Conservation (phyloP, 2,113 vertebrate species). For the Pelodiscus sinensis region DNA sequence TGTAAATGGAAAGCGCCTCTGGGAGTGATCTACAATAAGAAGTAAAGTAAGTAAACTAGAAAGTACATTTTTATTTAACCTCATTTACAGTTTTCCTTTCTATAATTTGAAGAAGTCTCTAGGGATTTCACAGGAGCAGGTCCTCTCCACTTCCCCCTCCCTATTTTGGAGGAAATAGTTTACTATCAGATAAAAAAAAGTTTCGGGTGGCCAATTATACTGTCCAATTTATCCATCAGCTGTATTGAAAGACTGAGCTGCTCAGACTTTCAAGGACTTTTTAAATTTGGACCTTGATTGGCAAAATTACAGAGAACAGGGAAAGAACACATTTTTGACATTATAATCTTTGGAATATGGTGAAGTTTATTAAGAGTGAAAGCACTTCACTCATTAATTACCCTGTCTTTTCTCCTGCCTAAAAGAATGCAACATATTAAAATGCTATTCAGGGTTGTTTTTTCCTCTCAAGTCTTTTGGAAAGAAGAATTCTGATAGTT, state of each 20-base stretch:
- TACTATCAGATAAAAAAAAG: neutral
- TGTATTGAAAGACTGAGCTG: neutral
- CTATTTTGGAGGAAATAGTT: neutral
- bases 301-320: neutral
- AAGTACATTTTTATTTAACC: neutral
- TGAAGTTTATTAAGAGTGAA: neutral
- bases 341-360: neutral
- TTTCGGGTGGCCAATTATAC: neutral
- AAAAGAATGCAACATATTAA: neutral
- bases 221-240: neutral
- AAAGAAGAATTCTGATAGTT: neutral
- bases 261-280: neutral
- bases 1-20: neutral
- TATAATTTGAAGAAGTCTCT: neutral
- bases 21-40: neutral
- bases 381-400: neutral
- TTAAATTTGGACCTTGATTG: neutral
- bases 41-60: neutral
- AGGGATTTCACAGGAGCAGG: neutral
- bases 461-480: neutral
- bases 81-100: neutral
- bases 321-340: neutral
- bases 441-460: neutral
- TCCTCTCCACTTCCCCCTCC: neutral
- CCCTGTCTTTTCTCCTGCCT: neutral